Conservation (phyloP, 2,888 invertebrate genomes). For the Troilus luridus region DNA sequence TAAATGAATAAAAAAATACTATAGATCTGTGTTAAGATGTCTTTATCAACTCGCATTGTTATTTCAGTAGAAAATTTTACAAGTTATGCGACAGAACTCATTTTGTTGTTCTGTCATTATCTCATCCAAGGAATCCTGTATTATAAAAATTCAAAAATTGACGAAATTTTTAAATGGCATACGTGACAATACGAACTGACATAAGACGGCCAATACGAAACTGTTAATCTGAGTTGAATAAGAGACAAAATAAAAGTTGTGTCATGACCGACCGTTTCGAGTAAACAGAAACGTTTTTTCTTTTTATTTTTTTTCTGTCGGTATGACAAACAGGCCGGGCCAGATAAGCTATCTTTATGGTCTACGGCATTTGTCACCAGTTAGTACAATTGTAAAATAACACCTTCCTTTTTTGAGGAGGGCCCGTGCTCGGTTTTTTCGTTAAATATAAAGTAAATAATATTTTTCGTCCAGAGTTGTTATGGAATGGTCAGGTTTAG, state of each 20-base stretch:
- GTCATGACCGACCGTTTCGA: constrained; percentile 42
- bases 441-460: constrained; percentile 21
- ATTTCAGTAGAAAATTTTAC: too few relatives aligned
- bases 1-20: too few relatives aligned
- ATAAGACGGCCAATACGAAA: neutral
- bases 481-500: neutral
- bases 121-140: too few relatives aligned
- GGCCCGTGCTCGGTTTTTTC: neutral
- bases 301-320: constrained; percentile 42
- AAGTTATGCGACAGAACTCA: too few relatives aligned
- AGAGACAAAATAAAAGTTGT: constrained; percentile 49
- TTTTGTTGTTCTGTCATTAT: too few relatives aligned
- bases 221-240: constrained; percentile 26
- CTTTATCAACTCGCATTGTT: too few relatives aligned
- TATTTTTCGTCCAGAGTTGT: neutral
- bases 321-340: constrained; percentile 43
- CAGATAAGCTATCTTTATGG: constrained; percentile 56
- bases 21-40: too few relatives aligned
- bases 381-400: constrained; percentile 54
- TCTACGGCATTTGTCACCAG: constrained; percentile 52
- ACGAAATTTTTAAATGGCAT: neutral
- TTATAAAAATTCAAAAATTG: too few relatives aligned
- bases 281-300: constrained; percentile 55
- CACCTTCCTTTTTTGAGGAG: constrained; percentile 40
- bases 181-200: neutral